phyloP scores from a whole-genome alignment of 2,888 invertebrate genomes.

The Sthenelais limicola region DNA sequence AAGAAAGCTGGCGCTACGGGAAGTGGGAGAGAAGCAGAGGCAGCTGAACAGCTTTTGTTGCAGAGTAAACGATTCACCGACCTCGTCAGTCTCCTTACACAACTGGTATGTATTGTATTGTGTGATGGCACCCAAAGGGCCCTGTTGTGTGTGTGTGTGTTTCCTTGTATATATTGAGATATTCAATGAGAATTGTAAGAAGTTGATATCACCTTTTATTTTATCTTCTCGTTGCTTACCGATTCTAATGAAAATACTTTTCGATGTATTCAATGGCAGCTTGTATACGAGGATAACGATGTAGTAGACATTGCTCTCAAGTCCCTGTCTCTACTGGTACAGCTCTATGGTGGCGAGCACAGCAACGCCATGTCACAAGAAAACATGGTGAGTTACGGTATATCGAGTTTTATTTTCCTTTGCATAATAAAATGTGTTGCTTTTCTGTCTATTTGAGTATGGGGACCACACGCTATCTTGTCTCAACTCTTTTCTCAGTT shows the following conservation, averaged over 20 bases:
- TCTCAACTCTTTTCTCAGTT: too few relatives aligned
- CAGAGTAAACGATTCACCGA: conserved; percentile 69
- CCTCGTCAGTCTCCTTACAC: conserved; percentile 64
- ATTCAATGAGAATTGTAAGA: too few relatives aligned
- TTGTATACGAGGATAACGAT: conserved; percentile 69
- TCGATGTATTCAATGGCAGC: too few relatives aligned
- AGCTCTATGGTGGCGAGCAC: conserved; percentile 72
- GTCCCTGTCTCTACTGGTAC: conserved; percentile 69
- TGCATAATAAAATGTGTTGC: background rate
- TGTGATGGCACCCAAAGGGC: too few relatives aligned
- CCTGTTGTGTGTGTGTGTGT: too few relatives aligned
- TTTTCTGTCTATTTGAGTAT: background rate
- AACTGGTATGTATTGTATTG: conserved; percentile 62
- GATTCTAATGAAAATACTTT: too few relatives aligned
- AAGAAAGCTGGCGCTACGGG: conserved; percentile 66
- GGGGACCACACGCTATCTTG: too few relatives aligned
- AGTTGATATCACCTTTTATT: too few relatives aligned
- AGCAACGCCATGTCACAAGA: conserved; percentile 65
- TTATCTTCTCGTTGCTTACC: too few relatives aligned
- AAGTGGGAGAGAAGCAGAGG: conserved; percentile 64
- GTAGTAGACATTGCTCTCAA: conserved; percentile 67
- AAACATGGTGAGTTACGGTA: conserved; percentile 64
- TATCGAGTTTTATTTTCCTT: background rate
- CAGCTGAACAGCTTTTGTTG: conserved; percentile 68
- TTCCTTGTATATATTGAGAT: too few relatives aligned